A percentile compares a stretch with the other conserved stretches of the same genome.
These are phyloP conservation scores for Burhinus oedicnemus DNA, from an alignment of 2,113 vertebrate species.

Conservation along the genomic window DNA sequence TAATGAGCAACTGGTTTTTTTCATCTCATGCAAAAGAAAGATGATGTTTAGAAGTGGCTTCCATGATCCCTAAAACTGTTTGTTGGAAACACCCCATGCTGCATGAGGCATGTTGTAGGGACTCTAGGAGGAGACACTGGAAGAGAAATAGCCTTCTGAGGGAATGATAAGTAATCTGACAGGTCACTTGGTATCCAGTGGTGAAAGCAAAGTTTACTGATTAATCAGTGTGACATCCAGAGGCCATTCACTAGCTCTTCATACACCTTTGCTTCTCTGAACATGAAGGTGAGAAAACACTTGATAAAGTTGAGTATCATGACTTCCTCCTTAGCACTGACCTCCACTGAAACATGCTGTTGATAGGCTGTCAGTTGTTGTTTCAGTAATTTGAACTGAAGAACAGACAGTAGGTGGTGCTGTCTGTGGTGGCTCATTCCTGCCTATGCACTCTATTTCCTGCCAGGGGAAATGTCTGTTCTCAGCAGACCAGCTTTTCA, in stretches of 20 bases:
- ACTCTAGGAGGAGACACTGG: neutral
- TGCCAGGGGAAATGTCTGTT: neutral
- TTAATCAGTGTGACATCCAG: conserved; percentile 45
- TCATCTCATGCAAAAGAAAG: neutral
- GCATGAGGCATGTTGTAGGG: neutral
- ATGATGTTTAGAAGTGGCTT: neutral
- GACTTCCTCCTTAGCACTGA: neutral
- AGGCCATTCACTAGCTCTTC: neutral
- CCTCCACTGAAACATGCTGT: neutral
- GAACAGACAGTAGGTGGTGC: neutral
- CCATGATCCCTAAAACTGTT: neutral
- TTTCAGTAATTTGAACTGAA: neutral
- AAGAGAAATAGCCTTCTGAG: conserved; percentile 1
- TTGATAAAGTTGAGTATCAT: neutral
- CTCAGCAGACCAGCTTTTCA: neutral
- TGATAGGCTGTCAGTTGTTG: neutral
- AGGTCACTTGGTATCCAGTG: neutral
- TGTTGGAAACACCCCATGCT: neutral
- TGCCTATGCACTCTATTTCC: neutral
- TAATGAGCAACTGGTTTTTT: neutral
- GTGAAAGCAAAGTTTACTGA: conserved; percentile 1
- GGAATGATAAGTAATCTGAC: conserved; percentile 6
- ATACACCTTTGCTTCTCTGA: neutral
- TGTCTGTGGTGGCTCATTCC: neutral
- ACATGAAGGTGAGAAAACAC: neutral